Evolutionary conservation across 2,113 vertebrate genomes (phyloP), one percentile per base, ranked within the genome.

Genomic region (Alectura lathami): DNA sequence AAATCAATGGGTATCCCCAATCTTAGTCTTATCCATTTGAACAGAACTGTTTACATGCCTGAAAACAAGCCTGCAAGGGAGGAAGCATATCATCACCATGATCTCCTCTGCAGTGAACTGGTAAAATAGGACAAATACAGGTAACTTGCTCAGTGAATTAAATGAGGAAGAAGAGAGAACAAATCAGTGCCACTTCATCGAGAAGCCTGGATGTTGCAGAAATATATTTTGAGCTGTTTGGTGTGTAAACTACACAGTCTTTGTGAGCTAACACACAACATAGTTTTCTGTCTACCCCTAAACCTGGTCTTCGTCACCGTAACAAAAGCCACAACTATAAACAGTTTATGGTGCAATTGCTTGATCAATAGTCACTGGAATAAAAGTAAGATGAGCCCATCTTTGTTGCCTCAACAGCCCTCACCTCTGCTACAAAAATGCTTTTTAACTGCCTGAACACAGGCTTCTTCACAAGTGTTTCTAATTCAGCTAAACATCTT

Each of bases 401-500:
- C 82, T 86, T 88, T 91, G 86, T 91, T 93, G 92, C 73, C 62
- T 84, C 84, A 92, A 88, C 81, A 81, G 45, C 43, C 50, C n/a
- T 82, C 69, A 63, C 78, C 84, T 77, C 78, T 81, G 94, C 91
- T 80, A 96, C 83, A 96, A 95, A 97, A 93, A 84, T 73, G 67
- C 79, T 83, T 92, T 97, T 93, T 97, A 98, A 96, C 94, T 68
- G 64, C 60, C 89, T 94, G 81, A 91, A 96, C 91, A 94, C 32
- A 8, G 89, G 48, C 73, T 92, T 96, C 93, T 94, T 97, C 97
- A 94, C 95, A 98, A 98, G 80, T 98, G 97, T 97, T 98, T 98
- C 96, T 97, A 97, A 98, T 98, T 98, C 96, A 97, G 91, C 88
- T 89, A 97, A 97, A 98, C 96, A 96, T 98, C 97, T 97, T 98